These are phyloP conservation scores for Diaphora mendica DNA, from an alignment of 2,888 invertebrate species.

Conservation along the genomic window DNA sequence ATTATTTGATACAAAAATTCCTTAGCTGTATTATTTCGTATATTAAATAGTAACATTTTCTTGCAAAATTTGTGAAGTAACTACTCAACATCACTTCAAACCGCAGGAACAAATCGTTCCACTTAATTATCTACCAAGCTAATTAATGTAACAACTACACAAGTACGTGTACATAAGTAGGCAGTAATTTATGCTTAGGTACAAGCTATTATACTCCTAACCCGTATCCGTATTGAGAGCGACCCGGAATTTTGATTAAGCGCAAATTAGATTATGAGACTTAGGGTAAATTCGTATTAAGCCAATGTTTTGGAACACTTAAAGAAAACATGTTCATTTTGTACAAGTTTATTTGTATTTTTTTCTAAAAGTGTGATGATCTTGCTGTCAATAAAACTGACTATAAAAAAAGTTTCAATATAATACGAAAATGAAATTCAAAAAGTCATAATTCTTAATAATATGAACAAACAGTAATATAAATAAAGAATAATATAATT, in stretches of 20 bases:
- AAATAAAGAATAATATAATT: no score
- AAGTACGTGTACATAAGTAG: constrained; percentile 46
- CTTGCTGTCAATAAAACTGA: background rate
- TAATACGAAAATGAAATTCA: no score
- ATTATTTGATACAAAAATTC: background rate
- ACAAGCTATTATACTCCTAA: constrained; percentile 61
- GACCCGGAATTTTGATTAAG: constrained; percentile 83
- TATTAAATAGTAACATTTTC: background rate
- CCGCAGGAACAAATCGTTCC: constrained; percentile 50
- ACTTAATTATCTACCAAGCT: constrained; percentile 50
- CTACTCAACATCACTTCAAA: constrained; percentile 22
- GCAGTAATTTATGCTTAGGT: constrained; percentile 66
- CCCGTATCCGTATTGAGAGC: constrained; percentile 69
- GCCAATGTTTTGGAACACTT: constrained; percentile 9
- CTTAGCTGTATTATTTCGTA: background rate
- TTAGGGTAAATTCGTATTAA: constrained; percentile 14
- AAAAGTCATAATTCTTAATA: no score
- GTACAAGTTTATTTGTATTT: background rate
- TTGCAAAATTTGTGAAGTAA: constrained; percentile 1
- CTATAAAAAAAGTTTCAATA: background rate
- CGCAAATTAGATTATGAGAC: constrained; percentile 75
- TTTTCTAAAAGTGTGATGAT: background rate
- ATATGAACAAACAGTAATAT: no score
- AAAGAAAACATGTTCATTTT: background rate
- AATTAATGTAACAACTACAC: constrained; percentile 46